These are phyloP conservation scores for Hipparchia sbordonii DNA, from an alignment of 2,888 invertebrate species.

Conservation along the genomic window DNA sequence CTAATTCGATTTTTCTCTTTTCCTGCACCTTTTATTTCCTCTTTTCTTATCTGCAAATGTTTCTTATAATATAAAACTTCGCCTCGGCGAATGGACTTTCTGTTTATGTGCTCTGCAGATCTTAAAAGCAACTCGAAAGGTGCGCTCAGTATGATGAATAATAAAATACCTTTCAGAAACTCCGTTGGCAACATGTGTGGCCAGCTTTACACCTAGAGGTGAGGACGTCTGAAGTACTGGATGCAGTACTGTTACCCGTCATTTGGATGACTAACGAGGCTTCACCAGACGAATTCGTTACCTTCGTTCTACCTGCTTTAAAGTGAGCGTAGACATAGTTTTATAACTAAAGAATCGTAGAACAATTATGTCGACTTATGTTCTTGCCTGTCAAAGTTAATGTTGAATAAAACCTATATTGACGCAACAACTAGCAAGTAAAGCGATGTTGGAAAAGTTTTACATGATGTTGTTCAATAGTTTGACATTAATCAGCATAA, in stretches of 20 bases:
- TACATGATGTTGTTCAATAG: too few species aligned
- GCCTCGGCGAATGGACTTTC: neutral
- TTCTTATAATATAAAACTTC: slow-evolving; percentile 1
- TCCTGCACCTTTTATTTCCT: neutral
- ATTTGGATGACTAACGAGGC: slow-evolving; percentile 92
- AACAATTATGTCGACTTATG: slow-evolving; percentile 4
- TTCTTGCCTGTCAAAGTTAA: neutral
- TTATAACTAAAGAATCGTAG: slow-evolving; percentile 7
- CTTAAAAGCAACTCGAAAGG: slow-evolving; percentile 1
- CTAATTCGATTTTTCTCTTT: neutral
- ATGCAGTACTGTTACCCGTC: slow-evolving; percentile 92
- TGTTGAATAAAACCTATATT: neutral
- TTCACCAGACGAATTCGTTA: slow-evolving; percentile 89
- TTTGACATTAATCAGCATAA: too few species aligned
- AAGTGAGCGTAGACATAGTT: slow-evolving; percentile 82
- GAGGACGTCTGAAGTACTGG: slow-evolving; percentile 92
- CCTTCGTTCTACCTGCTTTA: slow-evolving; percentile 91
- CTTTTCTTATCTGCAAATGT: neutral
- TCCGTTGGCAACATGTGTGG: slow-evolving; percentile 97
- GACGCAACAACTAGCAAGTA: neutral
- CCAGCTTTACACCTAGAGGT: slow-evolving; percentile 94
- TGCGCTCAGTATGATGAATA: slow-evolving; percentile 32
- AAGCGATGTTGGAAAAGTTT: neutral
- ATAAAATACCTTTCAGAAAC: slow-evolving; percentile 86
- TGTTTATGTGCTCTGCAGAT: slow-evolving; percentile 4